Percentiles rank a stretch among this genome's conserved stretches.
phyloP scores from a whole-genome alignment of 2,113 vertebrate species.

The Petromus typicus region DNA sequence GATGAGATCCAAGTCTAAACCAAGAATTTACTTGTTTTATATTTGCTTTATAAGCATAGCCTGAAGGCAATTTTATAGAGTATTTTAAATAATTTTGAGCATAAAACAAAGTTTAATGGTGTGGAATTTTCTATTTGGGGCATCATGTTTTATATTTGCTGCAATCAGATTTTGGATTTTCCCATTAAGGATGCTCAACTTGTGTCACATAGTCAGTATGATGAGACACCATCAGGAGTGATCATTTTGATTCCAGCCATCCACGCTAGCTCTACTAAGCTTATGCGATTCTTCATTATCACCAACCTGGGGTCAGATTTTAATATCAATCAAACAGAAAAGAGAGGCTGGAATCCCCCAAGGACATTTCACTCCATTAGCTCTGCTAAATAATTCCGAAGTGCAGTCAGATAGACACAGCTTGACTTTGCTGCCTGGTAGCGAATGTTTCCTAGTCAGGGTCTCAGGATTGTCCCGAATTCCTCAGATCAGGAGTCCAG shows the following conservation, averaged over 20 bases:
- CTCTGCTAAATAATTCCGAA: constrained; percentile 62
- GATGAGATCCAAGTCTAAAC: background rate
- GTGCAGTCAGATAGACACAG: background rate
- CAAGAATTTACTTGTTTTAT: background rate
- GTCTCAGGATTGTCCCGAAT: background rate
- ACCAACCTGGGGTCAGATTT: background rate
- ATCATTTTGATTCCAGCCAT: background rate
- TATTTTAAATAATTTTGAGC: background rate
- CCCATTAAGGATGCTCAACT: background rate
- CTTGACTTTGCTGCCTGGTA: background rate
- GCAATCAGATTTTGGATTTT: background rate
- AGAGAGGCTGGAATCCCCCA: background rate
- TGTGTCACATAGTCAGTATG: background rate
- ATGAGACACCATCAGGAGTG: background rate
- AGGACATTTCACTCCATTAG: constrained; percentile 26
- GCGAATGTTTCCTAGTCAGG: background rate
- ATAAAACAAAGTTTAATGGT: background rate
- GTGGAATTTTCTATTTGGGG: background rate
- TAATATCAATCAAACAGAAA: constrained; percentile 30
- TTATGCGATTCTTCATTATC: background rate
- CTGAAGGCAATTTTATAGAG: background rate
- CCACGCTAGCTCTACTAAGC: background rate
- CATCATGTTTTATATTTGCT: background rate
- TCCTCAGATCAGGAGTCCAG: background rate
- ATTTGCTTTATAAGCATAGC: background rate